Conservation (phyloP, 2,888 invertebrate genomes). For the Myathropa florea region DNA sequence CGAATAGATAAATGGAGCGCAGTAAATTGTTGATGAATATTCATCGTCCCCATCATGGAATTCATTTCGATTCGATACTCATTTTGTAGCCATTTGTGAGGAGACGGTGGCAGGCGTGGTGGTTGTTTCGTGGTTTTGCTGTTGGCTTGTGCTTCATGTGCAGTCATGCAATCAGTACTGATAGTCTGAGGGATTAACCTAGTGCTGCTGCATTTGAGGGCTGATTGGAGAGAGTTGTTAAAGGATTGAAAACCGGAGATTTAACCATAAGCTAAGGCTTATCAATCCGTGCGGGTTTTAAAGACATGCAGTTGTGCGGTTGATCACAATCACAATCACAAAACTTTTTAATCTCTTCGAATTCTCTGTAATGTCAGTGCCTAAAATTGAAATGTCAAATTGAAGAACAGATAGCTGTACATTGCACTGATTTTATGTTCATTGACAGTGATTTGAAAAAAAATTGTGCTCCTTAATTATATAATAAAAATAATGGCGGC, state of each 20-base stretch:
- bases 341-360: neutral
- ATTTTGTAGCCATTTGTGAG: neutral
- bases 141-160: neutral
- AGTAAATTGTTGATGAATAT: neutral
- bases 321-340: too few species aligned
- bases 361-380: too few species aligned
- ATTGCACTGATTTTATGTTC: too few species aligned
- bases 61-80: neutral
- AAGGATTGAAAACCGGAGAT: neutral
- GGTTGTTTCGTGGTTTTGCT: neutral
- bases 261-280: neutral
- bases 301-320: neutral
- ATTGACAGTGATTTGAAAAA: too few species aligned
- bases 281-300: neutral
- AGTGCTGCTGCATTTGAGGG: neutral
- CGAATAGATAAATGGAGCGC: neutral
- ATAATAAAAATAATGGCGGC: too few species aligned
- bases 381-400: too few species aligned
- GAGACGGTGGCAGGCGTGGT: neutral
- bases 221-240: neutral
- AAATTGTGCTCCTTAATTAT: too few species aligned
- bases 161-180: neutral
- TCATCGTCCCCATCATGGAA: neutral
- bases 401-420: too few species aligned
- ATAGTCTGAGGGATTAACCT: neutral